Evolutionary conservation across 2,113 vertebrate species (phyloP).

Genomic region (Neodontobutis hainanensis): DNA sequence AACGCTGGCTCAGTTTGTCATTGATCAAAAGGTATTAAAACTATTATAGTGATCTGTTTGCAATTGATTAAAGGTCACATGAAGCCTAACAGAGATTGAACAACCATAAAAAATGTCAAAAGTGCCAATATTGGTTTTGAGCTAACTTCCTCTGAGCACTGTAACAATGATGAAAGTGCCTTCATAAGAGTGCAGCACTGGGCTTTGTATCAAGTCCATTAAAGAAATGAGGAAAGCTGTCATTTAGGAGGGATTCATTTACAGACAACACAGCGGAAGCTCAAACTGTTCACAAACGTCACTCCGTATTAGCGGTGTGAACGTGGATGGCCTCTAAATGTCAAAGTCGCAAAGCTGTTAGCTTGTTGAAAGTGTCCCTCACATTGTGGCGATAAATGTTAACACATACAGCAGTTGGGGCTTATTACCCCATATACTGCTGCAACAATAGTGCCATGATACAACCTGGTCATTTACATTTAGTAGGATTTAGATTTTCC

Average conservation of each 20-base stretch:
- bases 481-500: slow-evolving; percentile 14
- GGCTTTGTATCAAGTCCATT: slow-evolving; percentile 34
- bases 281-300: not conserved
- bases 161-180: slow-evolving; percentile 55
- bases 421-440: not conserved
- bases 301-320: slow-evolving; percentile 22
- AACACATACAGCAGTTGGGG: not conserved
- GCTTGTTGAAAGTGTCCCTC: not conserved
- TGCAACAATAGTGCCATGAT: not conserved
- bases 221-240: slow-evolving; percentile 29
- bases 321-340: slow-evolving; percentile 30
- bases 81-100: slow-evolving; percentile 56
- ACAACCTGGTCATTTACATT: slow-evolving; percentile 9
- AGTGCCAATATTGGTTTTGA: slow-evolving; percentile 42
- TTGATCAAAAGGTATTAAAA: slow-evolving; percentile 68
- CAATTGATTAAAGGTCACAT: slow-evolving; percentile 64
- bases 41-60: slow-evolving; percentile 55
- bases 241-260: not conserved
- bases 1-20: slow-evolving; percentile 36
- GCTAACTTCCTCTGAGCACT: slow-evolving; percentile 35
- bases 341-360: slow-evolving; percentile 5
- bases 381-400: slow-evolving; percentile 8
- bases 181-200: slow-evolving; percentile 12
- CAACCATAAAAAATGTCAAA: slow-evolving; percentile 58
- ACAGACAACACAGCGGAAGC: not conserved